Base-by-base conservation (phyloP, 2,888 invertebrate species). In the Drosophila barbarae region DNA sequence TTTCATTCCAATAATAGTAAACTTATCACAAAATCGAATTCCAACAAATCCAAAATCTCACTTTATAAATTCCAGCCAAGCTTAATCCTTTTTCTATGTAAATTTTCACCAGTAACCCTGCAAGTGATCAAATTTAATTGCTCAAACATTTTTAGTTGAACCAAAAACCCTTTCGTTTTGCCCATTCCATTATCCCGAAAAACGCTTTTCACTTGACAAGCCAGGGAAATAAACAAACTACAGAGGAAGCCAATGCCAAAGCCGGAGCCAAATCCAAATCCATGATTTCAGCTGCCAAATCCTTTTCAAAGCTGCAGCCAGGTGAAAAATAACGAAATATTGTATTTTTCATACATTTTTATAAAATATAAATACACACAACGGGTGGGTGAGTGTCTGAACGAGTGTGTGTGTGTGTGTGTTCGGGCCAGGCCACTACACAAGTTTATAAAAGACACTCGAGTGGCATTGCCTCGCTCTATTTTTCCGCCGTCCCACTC, bases 271-370 rank as follows among this genome's bases (percentile, higher is more conserved):
- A 82, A 68, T 56, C 74, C 55, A 82, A 79, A 80, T 80, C 81
- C 83, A 73, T 67, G 74, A 76, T 72, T 83, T 79, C 74, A 74
- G 67, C 81, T 77, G 65, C 64, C 60, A 80, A 80, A 74, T 77
- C 79, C 81, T 71, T 80, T 76, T 71, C 77, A 79, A 84, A 84
- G 77, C 82, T 79, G 68, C 77, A 76, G 50, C 70, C 79, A 82
- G 84, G 76, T 77, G 79, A 77, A 84, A 74, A 82, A 81, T 74
- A 82, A 83, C 73, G 66, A 74, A 72, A 79, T 61, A 65, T 74
- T 55, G 36, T 54, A 68, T 59, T 66, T 57, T 67, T 70, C 39
- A 56, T 71, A 74, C 55, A 71, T 76, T 70, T 74, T 78, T 74
- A 69, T 73, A 72, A 81, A 80, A 81, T 61, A 71, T 66, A 71